Evolutionary conservation across 2,888 invertebrate genomes (phyloP), one percentile per base, ranked within the genome.

Genomic region (Pseudococcus jackbeardsleyi): DNA sequence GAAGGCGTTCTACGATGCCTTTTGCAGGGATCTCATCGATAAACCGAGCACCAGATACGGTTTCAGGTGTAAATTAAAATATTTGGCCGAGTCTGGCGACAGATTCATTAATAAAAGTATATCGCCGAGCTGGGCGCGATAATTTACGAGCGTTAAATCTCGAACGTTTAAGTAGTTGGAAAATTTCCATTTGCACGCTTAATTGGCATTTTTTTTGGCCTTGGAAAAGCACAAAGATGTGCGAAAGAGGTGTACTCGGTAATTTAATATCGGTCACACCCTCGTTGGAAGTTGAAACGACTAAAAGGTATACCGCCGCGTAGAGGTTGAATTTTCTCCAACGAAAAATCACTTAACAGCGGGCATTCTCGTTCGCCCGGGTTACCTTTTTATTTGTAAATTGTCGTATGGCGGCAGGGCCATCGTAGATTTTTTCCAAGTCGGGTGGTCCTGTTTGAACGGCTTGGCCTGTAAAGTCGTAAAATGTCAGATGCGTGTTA

Each of bases 1-100:
- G 54, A 8, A 15, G 54, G 54, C 54, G 54, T 54, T n/a, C 1
- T n/a, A 54, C 54, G 54, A 6, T 54, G 54, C 54, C 54, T 54
- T 54, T 54, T 54, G 54, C 54, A 54, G 54, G 54, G n/a, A 5
- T n/a, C 54, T 15, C 50, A 50, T 50, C 50, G 50, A 54, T 54
- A 54, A 54, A n/a, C 15, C 12, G n/a, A 8, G 6, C 42, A 0
- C 42, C 7, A n/a, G 54, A 0, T 50, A 5, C 50, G 15, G 9
- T 77, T 42, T 77, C 77, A 77, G 77, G 77, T 77, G 77, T 77
- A 77, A 77, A 77, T 77, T 77, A n/a, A 26, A 77, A 77, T 39
- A 77, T 39, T 77, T 77, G 77, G 77, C 77, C 7, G 6, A 7
- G 42, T 39, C 8, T 42, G 3, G 42, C 42, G 42, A 42, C 39